These are phyloP conservation scores for Megaceryle torquata DNA, from an alignment of 2,113 vertebrate genomes.

Conservation along the genomic window DNA sequence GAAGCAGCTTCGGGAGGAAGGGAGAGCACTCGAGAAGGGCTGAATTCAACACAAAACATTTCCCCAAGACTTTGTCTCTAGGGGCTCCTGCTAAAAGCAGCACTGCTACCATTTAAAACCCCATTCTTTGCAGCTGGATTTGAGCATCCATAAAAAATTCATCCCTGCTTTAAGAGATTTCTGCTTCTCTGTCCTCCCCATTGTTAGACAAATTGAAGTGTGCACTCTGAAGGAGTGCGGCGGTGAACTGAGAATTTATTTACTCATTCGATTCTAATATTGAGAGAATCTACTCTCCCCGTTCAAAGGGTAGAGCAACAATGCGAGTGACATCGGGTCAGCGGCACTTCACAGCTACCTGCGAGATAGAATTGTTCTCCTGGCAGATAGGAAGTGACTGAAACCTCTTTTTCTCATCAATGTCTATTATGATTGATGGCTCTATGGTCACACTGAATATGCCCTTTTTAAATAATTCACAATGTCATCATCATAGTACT, in stretches of 20 bases:
- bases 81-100: slow-evolving; percentile 72
- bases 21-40: not conserved
- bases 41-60: slow-evolving; percentile 59
- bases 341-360: slow-evolving; percentile 89
- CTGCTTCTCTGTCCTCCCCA: slow-evolving; percentile 85
- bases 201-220: slow-evolving; percentile 97
- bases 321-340: slow-evolving; percentile 97
- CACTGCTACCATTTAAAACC: slow-evolving; percentile 70
- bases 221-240: slow-evolving; percentile 83
- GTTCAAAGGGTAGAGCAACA: slow-evolving; percentile 97
- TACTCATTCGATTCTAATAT: slow-evolving; percentile 89
- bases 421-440: slow-evolving; percentile 99
- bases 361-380: slow-evolving; percentile 96
- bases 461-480: slow-evolving; percentile 99
- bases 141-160: slow-evolving; percentile 94
- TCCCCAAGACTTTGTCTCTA: slow-evolving; percentile 66
- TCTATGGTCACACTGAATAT: slow-evolving; percentile 95
- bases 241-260: slow-evolving; percentile 92
- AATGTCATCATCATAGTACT: slow-evolving; percentile 95
- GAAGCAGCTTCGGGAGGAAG: not conserved
- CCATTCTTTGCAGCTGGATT: slow-evolving; percentile 83
- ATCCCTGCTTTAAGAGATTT: slow-evolving; percentile 86
- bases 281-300: slow-evolving; percentile 82
- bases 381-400: slow-evolving; percentile 88
- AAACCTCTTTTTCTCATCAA: slow-evolving; percentile 96